Evolutionary conservation across 2,888 invertebrate species (phyloP).

Genomic region (Apamea epomidion): DNA sequence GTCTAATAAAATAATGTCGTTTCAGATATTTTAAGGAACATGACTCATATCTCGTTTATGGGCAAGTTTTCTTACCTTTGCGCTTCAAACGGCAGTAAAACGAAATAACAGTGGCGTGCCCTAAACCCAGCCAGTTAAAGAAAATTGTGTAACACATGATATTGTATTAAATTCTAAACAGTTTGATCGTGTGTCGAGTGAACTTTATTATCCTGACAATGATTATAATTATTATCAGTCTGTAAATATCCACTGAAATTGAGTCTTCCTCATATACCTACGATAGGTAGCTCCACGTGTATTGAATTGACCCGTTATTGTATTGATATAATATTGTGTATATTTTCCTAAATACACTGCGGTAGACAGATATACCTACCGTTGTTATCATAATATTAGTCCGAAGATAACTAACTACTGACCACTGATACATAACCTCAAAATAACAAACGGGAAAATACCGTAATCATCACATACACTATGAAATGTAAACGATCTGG

Average conservation of each 20-base stretch:
- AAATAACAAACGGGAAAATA: conserved; percentile 4
- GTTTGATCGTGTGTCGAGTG: background rate
- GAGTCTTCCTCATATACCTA: conserved; percentile 25
- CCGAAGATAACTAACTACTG: background rate
- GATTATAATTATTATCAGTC: conserved; percentile 14
- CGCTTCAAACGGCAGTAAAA: conserved; percentile 38
- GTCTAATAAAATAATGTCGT: conserved; percentile 20
- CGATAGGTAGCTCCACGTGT: background rate
- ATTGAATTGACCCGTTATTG: background rate
- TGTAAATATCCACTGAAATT: conserved; percentile 14
- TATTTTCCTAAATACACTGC: conserved; percentile 23
- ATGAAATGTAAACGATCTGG: background rate
- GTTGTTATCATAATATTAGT: background rate
- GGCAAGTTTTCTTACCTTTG: conserved; percentile 42
- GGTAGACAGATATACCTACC: background rate
- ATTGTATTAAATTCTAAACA: conserved; percentile 12
- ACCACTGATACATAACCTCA: background rate
- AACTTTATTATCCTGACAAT: conserved; percentile 22
- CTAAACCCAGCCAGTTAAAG: conserved; percentile 27
- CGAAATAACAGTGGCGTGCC: conserved; percentile 4
- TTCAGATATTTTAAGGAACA: conserved; percentile 30
- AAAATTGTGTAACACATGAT: conserved; percentile 4
- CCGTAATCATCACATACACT: background rate
- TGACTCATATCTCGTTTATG: conserved; percentile 39
- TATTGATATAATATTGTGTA: conserved; percentile 6